These are phyloP conservation scores for Clarias platycephalus DNA, from an alignment of 2,797 vertebrate genomes.

Conservation along the genomic window DNA sequence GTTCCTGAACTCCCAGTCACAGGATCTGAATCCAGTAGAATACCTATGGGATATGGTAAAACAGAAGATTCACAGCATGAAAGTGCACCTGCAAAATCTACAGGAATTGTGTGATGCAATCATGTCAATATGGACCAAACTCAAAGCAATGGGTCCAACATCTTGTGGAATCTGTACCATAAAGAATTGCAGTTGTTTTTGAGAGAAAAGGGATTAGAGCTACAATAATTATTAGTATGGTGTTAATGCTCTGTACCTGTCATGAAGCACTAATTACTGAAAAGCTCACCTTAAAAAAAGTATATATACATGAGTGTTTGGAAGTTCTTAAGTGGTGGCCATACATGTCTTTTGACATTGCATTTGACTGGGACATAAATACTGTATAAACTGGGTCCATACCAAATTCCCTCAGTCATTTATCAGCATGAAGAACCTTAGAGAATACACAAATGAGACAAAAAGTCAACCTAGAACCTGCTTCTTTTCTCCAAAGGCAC, in stretches of 20 bases:
- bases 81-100: not conserved
- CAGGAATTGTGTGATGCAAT: not conserved
- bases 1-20: not conserved
- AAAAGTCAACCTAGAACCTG: not conserved
- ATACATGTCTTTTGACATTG: not conserved
- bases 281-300: constrained; percentile 70
- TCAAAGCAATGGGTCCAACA: not conserved
- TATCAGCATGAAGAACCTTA: not conserved
- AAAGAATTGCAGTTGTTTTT: not conserved
- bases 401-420: not conserved
- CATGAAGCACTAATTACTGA: not conserved
- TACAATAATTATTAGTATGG: not conserved
- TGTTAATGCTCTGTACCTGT: not conserved
- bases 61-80: not conserved
- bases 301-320: not conserved
- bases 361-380: not conserved
- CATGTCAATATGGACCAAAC: not conserved
- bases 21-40: not conserved
- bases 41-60: not conserved
- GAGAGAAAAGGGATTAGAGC: not conserved
- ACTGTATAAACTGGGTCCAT: not conserved
- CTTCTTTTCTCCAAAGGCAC: not conserved
- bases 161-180: not conserved
- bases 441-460: not conserved
- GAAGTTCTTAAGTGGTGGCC: not conserved